These are phyloP conservation scores for Ridgeia piscesae DNA, from an alignment of 1,140 invertebrate genomes.

Conservation along the genomic window DNA sequence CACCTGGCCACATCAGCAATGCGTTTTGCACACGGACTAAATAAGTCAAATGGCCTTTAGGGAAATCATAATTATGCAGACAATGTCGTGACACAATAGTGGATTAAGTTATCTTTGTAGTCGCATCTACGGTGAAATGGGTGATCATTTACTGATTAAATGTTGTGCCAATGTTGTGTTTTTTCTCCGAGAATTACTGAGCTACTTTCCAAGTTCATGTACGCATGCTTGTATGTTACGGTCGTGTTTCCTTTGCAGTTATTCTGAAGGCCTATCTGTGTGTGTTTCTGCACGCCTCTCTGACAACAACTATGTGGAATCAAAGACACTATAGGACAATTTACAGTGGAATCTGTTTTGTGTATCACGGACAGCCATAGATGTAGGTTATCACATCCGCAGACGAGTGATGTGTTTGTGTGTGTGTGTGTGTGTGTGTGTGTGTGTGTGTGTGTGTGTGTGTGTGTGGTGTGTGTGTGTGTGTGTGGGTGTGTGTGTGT, in stretches of 20 bases:
- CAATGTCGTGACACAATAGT: not conserved
- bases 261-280: too few species aligned
- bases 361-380: not conserved
- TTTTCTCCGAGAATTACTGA: not conserved
- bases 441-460: too few species aligned
- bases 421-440: too few species aligned
- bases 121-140: not conserved
- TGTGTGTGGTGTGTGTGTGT: too few species aligned
- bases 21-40: not conserved
- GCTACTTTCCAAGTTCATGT: not conserved
- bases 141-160: not conserved
- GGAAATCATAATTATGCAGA: not conserved
- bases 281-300: not conserved
- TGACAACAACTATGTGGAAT: not conserved
- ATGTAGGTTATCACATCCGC: not conserved
- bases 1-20: not conserved
- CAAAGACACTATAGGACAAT: not conserved
- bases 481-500: too few species aligned
- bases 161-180: not conserved
- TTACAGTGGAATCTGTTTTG: not conserved
- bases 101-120: not conserved
- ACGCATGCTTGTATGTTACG: not conserved
- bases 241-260: too few species aligned
- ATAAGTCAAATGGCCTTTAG: not conserved
- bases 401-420: too few species aligned